Evolutionary conservation across 2,888 invertebrate species (phyloP).

Genomic region (Drosophila ustulata): DNA sequence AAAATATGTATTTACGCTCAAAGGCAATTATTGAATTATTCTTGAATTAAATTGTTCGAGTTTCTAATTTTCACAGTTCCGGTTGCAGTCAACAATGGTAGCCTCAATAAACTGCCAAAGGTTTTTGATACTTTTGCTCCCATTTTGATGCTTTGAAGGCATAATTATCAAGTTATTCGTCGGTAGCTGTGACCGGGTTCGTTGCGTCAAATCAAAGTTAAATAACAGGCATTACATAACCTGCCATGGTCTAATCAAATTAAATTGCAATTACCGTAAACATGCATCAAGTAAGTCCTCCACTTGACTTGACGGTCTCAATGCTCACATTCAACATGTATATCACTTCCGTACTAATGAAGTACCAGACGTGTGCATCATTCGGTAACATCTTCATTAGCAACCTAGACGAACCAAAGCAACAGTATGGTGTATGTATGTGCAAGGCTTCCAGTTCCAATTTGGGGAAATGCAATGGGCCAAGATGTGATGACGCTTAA

Average conservation of each 20-base stretch:
- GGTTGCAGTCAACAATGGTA: not conserved
- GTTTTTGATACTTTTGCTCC: not conserved
- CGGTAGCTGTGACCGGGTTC: not conserved
- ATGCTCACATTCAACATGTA: conserved; percentile 54
- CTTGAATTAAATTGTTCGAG: conserved; percentile 15
- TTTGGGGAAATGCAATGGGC: conserved; percentile 27
- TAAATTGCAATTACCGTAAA: conserved; percentile 55
- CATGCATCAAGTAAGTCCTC: conserved; percentile 38
- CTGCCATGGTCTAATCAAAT: conserved; percentile 64
- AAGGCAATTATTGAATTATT: conserved; percentile 18
- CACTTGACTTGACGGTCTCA: conserved; percentile 27
- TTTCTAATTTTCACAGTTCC: conserved; percentile 23
- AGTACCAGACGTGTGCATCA: conserved; percentile 49
- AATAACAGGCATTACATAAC: conserved; percentile 57
- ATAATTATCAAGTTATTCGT: conserved; percentile 1
- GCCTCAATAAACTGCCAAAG: not conserved
- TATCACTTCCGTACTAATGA: conserved; percentile 79
- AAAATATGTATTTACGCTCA: not conserved
- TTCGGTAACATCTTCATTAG: conserved; percentile 74
- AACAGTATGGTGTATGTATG: conserved; percentile 39
- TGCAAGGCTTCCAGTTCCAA: conserved; percentile 51
- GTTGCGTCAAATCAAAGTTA: conserved; percentile 23
- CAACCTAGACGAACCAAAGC: conserved; percentile 37
- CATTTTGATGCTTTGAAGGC: conserved; percentile 9
- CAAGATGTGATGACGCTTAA: conserved; percentile 55